These are phyloP conservation scores for Coboldia fuscipes DNA, from an alignment of 1,140 invertebrate genomes.

Conservation along the genomic window DNA sequence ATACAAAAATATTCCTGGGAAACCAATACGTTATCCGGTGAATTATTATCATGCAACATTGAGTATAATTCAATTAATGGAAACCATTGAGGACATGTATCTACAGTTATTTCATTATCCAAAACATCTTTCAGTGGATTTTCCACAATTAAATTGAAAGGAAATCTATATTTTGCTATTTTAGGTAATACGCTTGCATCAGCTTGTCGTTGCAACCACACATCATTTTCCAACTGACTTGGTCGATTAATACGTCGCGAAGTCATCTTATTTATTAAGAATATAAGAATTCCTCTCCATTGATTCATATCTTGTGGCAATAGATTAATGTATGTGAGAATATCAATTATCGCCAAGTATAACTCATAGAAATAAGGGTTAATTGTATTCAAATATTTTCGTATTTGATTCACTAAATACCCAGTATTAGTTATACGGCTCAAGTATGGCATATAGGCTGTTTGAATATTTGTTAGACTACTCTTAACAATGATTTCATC, in stretches of 20 bases:
- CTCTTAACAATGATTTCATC: slow-evolving; percentile 15
- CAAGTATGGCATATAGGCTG: slow-evolving; percentile 16
- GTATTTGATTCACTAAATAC: slow-evolving; percentile 10
- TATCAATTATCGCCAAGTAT: slow-evolving; percentile 17
- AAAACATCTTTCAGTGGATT: slow-evolving; percentile 16
- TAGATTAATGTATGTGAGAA: slow-evolving; percentile 11
- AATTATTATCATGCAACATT: slow-evolving; percentile 9
- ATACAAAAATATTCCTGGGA: slow-evolving; percentile 19
- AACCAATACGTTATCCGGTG: slow-evolving; percentile 8
- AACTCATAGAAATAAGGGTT: slow-evolving; percentile 20
- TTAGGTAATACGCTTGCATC: slow-evolving; percentile 16
- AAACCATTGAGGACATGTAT: slow-evolving; percentile 19
- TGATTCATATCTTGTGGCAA: slow-evolving; percentile 14
- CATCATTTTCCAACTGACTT: slow-evolving; percentile 15
- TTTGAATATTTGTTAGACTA: slow-evolving; percentile 11
- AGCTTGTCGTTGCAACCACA: slow-evolving; percentile 15
- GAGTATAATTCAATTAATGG: slow-evolving; percentile 17
- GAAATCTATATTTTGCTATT: slow-evolving; percentile 16
- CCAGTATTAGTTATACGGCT: slow-evolving; percentile 15
- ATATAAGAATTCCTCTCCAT: slow-evolving; percentile 16
- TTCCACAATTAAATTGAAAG: slow-evolving; percentile 16
- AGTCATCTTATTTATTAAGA: slow-evolving; percentile 18
- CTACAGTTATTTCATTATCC: slow-evolving; percentile 15
- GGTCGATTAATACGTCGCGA: slow-evolving; percentile 11
- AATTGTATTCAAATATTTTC: slow-evolving; percentile 15